Percentiles rank a stretch among this genome's conserved stretches.
Evolutionary conservation across 1,140 invertebrate species (phyloP).

Genomic region (Sesamia nonagrioides): DNA sequence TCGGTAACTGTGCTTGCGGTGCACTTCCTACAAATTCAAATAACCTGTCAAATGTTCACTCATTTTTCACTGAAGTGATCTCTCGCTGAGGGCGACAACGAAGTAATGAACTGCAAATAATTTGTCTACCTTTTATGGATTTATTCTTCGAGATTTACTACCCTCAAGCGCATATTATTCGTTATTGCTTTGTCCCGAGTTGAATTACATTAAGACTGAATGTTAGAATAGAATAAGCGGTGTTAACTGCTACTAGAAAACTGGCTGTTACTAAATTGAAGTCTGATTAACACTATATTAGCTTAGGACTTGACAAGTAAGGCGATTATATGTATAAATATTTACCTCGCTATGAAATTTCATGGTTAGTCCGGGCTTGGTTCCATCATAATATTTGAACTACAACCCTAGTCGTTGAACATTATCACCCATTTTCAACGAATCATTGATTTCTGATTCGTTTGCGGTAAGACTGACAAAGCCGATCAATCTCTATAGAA

Average conservation of each 20-base stretch:
- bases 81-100: slow-evolving; percentile 16
- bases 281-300: slow-evolving; percentile 11
- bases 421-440: slow-evolving; percentile 59
- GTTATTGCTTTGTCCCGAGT: background rate
- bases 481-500: slow-evolving; percentile 58
- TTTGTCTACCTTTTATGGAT: slow-evolving; percentile 22
- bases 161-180: background rate
- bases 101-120: slow-evolving; percentile 26
- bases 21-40: slow-evolving; percentile 22
- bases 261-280: slow-evolving; percentile 7
- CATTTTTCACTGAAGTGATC: slow-evolving; percentile 26
- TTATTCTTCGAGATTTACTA: slow-evolving; percentile 22
- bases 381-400: slow-evolving; percentile 36
- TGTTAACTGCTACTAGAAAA: background rate
- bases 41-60: slow-evolving; percentile 25
- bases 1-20: slow-evolving; percentile 34
- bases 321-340: slow-evolving; percentile 20
- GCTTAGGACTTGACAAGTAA: background rate
- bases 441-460: slow-evolving; percentile 62
- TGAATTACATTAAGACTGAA: background rate
- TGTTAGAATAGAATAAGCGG: background rate
- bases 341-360: slow-evolving; percentile 15
- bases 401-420: slow-evolving; percentile 21
- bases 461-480: slow-evolving; percentile 61
- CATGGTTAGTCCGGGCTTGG: slow-evolving; percentile 15